A percentile compares a stretch with the other conserved stretches of the same genome.
phyloP scores from a whole-genome alignment of 1,140 invertebrate genomes.

The Chironomus striatipennis region DNA sequence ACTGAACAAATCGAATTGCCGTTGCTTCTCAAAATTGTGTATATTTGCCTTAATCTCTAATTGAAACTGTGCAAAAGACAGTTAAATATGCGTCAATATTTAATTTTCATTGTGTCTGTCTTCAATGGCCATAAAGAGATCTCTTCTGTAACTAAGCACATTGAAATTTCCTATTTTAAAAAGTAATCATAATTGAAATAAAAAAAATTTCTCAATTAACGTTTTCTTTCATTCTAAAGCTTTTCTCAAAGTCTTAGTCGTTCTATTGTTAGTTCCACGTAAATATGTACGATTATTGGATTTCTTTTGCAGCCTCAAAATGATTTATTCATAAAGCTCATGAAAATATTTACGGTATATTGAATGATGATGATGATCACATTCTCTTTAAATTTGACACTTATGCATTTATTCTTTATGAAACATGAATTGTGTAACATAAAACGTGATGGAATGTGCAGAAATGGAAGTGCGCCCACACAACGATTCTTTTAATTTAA shows the following conservation, averaged over 20 bases:
- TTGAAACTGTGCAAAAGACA: conserved; percentile 12
- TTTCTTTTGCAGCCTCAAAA: neutral
- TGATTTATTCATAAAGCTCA: no score
- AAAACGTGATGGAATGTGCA: neutral
- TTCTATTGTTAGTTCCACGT: neutral
- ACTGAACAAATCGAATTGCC: neutral
- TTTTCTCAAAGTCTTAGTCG: neutral
- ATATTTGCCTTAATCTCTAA: conserved; percentile 14
- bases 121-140: neutral
- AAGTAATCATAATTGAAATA: neutral
- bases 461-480: neutral
- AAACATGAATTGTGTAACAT: neutral
- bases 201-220: conserved; percentile 1
- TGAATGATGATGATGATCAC: neutral
- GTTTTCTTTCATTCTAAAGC: neutral
- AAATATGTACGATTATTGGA: conserved; percentile 1
- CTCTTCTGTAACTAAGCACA: no score
- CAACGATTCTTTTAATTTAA: neutral
- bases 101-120: conserved; percentile 1
- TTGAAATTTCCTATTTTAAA: no score
- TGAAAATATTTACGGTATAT: neutral
- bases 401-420: neutral
- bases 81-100: conserved; percentile 13
- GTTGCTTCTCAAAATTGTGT: neutral
- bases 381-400: neutral